A percentile compares a stretch with the other conserved stretches of the same genome.
Evolutionary conservation across 2,888 invertebrate genomes (phyloP).

Genomic region (Dryocosmus kuriphilus): DNA sequence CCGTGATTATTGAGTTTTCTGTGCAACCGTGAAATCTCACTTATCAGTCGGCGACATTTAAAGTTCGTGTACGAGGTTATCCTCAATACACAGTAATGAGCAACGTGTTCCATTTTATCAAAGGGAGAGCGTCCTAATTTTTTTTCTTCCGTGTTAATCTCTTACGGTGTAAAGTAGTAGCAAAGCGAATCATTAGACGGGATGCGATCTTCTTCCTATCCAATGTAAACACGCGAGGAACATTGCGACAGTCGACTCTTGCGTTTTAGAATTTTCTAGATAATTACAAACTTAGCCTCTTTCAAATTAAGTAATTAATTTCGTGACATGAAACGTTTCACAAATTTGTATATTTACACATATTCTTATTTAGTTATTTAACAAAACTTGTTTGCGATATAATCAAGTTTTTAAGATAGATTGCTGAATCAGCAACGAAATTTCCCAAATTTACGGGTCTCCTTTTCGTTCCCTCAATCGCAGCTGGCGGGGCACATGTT

Average conservation of each 20-base stretch:
- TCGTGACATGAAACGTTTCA: neutral
- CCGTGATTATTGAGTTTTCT: neutral
- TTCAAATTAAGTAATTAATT: neutral
- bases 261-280: neutral
- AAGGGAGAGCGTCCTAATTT: slow-evolving; percentile 38
- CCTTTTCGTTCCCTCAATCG: slow-evolving; percentile 36
- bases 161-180: slow-evolving; percentile 33
- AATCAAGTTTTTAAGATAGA: neutral
- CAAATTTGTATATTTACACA: neutral
- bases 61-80: slow-evolving; percentile 21
- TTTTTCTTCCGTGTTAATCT: slow-evolving; percentile 21
- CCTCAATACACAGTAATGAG: slow-evolving; percentile 33
- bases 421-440: neutral
- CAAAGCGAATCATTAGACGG: slow-evolving; percentile 21
- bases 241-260: slow-evolving; percentile 25
- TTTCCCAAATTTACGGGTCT: neutral
- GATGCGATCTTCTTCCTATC: slow-evolving; percentile 27
- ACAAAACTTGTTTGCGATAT: neutral
- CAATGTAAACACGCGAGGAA: slow-evolving; percentile 29
- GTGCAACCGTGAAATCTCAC: neutral
- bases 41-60: slow-evolving; percentile 7
- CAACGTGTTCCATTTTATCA: slow-evolving; percentile 36
- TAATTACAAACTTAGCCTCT: slow-evolving; percentile 9
- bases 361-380: neutral
- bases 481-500: slow-evolving; percentile 50